phyloP scores from a whole-genome alignment of 2,888 invertebrate species.

The Idaea dimidiata region DNA sequence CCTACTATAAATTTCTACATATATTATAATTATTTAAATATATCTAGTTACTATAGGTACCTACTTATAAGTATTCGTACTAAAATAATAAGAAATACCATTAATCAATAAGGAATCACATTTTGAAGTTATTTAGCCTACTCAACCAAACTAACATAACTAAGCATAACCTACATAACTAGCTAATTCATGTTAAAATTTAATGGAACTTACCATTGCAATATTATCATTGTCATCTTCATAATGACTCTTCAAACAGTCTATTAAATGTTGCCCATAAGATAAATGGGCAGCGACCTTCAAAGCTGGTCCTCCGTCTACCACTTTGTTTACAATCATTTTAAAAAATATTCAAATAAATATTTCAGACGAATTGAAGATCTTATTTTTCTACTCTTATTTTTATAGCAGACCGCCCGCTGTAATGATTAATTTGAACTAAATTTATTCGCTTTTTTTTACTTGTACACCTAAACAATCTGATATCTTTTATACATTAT shows the following conservation, averaged over 20 bases:
- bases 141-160: too few relatives aligned
- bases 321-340: slow-evolving; percentile 54
- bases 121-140: too few relatives aligned
- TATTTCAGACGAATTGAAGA: background rate
- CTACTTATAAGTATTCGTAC: too few relatives aligned
- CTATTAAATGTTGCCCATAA: slow-evolving; percentile 52
- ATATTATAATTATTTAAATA: too few relatives aligned
- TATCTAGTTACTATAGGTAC: too few relatives aligned
- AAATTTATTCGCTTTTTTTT: background rate
- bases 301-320: slow-evolving; percentile 47
- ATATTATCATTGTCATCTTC: slow-evolving; percentile 31
- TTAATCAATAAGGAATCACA: too few relatives aligned
- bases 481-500: background rate
- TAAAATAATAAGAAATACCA: too few relatives aligned
- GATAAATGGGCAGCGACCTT: slow-evolving; percentile 53
- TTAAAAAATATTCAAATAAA: slow-evolving; percentile 11
- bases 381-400: too few relatives aligned
- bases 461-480: background rate
- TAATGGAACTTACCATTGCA: slow-evolving; percentile 46
- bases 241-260: slow-evolving; percentile 41
- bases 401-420: background rate
- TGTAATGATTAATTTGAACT: background rate
- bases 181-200: too few relatives aligned
- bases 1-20: too few relatives aligned
- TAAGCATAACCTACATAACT: too few relatives aligned